phyloP scores from a whole-genome alignment of 2,888 invertebrate genomes.

The Caenorhabditis afra region DNA sequence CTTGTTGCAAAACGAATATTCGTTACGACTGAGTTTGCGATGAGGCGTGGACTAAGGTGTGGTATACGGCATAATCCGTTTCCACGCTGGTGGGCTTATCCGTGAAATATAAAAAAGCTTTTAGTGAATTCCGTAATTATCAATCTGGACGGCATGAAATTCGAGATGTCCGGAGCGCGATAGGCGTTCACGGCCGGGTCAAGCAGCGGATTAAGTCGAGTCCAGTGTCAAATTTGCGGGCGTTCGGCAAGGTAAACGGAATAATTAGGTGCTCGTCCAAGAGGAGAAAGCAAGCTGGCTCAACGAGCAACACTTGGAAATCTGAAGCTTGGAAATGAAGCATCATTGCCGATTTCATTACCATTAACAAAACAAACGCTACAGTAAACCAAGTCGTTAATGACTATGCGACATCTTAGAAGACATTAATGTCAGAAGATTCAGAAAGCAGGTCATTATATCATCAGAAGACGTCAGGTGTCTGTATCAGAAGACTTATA shows the following conservation, averaged over 20 bases:
- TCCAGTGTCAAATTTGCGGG: constrained; percentile 42
- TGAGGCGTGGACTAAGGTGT: neutral
- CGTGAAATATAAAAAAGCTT: constrained; percentile 13
- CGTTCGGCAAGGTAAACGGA: constrained; percentile 42
- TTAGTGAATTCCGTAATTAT: constrained; percentile 13
- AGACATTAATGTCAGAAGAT: neutral
- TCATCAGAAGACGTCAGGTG: constrained; percentile 29
- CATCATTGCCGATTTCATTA: neutral
- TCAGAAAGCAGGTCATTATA: neutral
- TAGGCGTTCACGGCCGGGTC: constrained; percentile 34
- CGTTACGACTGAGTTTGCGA: neutral
- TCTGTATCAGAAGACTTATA: constrained; percentile 25
- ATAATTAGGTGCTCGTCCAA: constrained; percentile 37
- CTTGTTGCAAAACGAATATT: constrained; percentile 17
- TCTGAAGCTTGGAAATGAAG: neutral
- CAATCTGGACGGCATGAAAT: constrained; percentile 31
- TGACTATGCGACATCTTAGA: too few species aligned
- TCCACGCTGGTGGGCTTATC: constrained; percentile 1
- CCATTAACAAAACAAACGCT: neutral
- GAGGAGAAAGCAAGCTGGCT: constrained; percentile 1
- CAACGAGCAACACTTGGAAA: constrained; percentile 50
- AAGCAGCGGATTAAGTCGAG: constrained; percentile 52
- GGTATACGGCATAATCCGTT: neutral
- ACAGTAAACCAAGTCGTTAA: neutral
- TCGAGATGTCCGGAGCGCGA: constrained; percentile 25